Evolutionary conservation across 2,888 invertebrate genomes (phyloP), one percentile per base, ranked within the genome.

Genomic region (Ectemnius lituratus): DNA sequence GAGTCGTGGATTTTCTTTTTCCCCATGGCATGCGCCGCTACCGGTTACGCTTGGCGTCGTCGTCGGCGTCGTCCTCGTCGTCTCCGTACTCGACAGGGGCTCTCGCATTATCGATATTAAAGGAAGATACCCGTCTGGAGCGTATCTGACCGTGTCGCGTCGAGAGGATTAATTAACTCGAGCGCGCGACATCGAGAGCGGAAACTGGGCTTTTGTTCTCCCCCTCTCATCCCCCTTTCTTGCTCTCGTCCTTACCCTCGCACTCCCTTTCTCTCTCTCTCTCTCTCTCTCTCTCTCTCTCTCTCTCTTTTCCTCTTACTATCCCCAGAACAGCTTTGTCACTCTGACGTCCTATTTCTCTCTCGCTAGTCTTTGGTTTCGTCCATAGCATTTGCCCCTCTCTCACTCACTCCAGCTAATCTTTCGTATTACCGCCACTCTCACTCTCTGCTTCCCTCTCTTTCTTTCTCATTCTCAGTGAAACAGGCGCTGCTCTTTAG

Each of bases 141-240:
- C 80, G 83, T 82, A 80, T 76, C 80, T 83, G 80, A 79, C 76
- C 76, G 74, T 75, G 78, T 85, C 80, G 82, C 80, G 82, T 76
- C 81, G 84, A 85, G 82, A 84, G 87, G 87, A 88, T 88, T 88
- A 87, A 87, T 85, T 87, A 87, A 88, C 85, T 82, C 81, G 80
- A 76, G 83, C 80, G 76, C 75, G 79, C 80, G 83, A 81, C 82
- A 83, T 81, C 84, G 78, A 75, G 79, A 84, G 78, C 79, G 76
- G 79, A 80, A 82, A 82, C 80, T 78, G 76, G 72, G 80, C 82
- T 82, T 82, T 82, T 82, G 82, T 82, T 77, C 75, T 63, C 66
- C 62, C 63, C 78, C 82, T 66, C 73, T 46, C 62, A 67, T 59
- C 14, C 62, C 16, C 52, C 52, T 52, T 82, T 77, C 75, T 63